Evolutionary conservation across 2,888 invertebrate genomes (phyloP).

Genomic region (Reticulitermes lucifugus): DNA sequence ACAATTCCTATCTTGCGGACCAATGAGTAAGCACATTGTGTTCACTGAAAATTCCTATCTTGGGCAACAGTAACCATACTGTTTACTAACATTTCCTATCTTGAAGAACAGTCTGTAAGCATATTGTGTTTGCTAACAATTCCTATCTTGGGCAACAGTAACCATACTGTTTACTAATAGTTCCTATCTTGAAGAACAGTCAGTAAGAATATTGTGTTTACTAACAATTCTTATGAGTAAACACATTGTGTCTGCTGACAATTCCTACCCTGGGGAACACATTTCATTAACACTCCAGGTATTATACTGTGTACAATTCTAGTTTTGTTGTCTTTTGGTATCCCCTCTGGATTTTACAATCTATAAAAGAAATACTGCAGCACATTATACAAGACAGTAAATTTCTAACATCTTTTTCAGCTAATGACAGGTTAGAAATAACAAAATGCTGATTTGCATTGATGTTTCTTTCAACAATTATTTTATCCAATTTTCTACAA

Average conservation of each 20-base stretch:
- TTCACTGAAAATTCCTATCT: background rate
- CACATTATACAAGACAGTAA: constrained; percentile 32
- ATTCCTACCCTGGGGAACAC: background rate
- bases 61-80: background rate
- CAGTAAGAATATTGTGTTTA: background rate
- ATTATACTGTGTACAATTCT: constrained; percentile 1
- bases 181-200: background rate
- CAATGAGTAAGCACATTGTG: no score
- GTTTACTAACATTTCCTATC: background rate
- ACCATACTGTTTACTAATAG: no score
- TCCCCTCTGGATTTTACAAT: constrained; percentile 22
- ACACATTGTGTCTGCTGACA: no score
- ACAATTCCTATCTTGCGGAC: no score
- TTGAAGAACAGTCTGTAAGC: background rate
- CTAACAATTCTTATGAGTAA: no score
- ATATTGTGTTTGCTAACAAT: background rate
- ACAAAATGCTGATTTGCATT: constrained; percentile 26
- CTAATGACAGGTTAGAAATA: background rate
- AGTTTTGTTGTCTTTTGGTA: background rate
- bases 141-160: no score
- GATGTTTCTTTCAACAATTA: constrained; percentile 19
- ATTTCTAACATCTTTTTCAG: background rate
- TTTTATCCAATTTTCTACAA: constrained; percentile 2
- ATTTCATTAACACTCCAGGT: background rate
- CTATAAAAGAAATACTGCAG: constrained; percentile 18